Conservation (phyloP, 2,113 vertebrate species). For the Beaufortia kweichowensis region DNA sequence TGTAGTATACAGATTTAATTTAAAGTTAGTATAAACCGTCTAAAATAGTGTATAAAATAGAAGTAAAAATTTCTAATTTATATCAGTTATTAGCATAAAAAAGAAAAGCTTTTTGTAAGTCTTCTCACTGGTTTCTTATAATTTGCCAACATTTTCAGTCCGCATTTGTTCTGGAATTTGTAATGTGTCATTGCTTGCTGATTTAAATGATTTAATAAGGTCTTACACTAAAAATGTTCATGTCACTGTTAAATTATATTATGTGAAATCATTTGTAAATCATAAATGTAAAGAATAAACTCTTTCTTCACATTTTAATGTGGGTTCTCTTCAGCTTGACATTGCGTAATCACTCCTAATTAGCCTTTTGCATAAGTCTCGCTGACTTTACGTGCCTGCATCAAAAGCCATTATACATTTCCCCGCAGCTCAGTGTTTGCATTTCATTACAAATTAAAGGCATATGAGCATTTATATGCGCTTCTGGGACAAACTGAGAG, state of each 20-base stretch:
- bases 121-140: too few relatives aligned
- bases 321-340: conserved; percentile 57
- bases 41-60: too few relatives aligned
- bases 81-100: too few relatives aligned
- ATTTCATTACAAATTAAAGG: conserved; percentile 63
- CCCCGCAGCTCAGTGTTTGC: conserved; percentile 55
- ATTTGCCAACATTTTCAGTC: too few relatives aligned
- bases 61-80: too few relatives aligned
- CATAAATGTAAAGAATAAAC: neutral
- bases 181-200: neutral
- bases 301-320: neutral
- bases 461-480: conserved; percentile 53
- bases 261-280: neutral
- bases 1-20: too few relatives aligned
- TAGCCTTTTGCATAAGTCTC: conserved; percentile 61
- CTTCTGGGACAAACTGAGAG: conserved; percentile 43
- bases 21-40: too few relatives aligned
- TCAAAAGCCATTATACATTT: conserved; percentile 68
- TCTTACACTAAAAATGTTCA: neutral
- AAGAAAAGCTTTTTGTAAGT: too few relatives aligned
- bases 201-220: neutral
- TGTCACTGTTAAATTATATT: neutral
- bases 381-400: conserved; percentile 67
- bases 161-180: too few relatives aligned
- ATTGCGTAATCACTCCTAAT: conserved; percentile 68